Conservation (phyloP, 1,140 invertebrate genomes). For the Eupristina koningsbergeri region DNA sequence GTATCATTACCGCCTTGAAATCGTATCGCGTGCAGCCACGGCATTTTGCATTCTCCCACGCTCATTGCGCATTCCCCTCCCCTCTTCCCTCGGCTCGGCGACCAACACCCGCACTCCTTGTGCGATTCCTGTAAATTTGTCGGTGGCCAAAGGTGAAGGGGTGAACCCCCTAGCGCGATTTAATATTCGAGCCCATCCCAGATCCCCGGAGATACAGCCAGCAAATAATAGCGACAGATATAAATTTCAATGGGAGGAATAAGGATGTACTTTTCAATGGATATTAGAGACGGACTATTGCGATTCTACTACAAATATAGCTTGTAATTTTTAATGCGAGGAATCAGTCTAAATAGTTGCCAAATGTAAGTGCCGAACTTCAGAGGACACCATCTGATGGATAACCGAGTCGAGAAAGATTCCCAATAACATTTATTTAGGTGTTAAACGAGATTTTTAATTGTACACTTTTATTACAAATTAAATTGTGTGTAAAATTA, state of each 20-base stretch:
- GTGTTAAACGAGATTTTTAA: too few relatives aligned
- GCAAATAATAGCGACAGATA: neutral
- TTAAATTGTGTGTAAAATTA: too few relatives aligned
- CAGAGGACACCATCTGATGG: neutral
- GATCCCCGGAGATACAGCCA: neutral
- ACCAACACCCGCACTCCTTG: neutral
- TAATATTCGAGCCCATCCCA: neutral
- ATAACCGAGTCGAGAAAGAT: neutral
- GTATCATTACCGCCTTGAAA: neutral
- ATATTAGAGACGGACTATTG: neutral
- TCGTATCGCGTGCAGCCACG: neutral
- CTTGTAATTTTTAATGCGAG: neutral
- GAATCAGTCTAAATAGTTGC: neutral
- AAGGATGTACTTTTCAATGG: conserved; percentile 1
- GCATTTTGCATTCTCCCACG: neutral
- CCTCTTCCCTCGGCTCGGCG: too few relatives aligned
- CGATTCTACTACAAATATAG: neutral
- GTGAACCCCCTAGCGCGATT: neutral
- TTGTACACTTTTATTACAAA: too few relatives aligned
- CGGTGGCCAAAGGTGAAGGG: neutral
- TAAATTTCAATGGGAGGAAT: neutral
- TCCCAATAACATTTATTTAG: neutral
- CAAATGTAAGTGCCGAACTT: neutral
- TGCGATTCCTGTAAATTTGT: conserved; percentile 21
- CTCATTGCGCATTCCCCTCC: neutral